Conservation (phyloP, 2,113 vertebrate species). For the Dinomys branickii region DNA sequence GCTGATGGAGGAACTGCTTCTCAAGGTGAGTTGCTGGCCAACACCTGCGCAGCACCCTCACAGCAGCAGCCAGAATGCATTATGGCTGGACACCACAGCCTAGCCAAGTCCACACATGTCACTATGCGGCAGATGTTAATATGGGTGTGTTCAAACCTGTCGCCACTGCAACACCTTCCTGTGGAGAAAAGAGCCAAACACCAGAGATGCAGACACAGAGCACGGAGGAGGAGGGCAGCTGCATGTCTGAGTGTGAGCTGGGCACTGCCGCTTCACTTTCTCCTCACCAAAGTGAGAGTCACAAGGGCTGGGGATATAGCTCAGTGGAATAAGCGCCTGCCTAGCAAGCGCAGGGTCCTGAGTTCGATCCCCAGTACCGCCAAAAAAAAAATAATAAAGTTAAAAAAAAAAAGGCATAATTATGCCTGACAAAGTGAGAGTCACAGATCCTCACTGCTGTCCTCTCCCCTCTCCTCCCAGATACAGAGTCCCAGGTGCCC, state of each 20-base stretch:
- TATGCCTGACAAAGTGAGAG: neutral
- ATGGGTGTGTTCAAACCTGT: neutral
- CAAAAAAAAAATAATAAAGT: too few species aligned
- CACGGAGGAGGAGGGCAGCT: neutral
- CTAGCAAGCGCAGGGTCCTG: too few species aligned
- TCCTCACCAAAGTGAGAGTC: neutral
- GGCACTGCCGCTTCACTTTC: neutral
- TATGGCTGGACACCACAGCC: too few species aligned
- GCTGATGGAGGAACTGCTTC: neutral
- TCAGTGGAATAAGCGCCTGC: too few species aligned
- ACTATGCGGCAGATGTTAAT: too few species aligned
- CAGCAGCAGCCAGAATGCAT: neutral
- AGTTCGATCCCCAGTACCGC: too few species aligned
- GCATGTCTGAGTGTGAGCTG: neutral
- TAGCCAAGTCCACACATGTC: neutral
- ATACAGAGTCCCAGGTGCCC: neutral
- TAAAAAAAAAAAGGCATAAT: too few species aligned
- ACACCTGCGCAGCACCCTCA: neutral
- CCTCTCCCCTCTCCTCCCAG: neutral
- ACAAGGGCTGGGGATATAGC: too few species aligned
- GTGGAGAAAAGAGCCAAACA: neutral
- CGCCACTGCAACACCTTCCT: neutral
- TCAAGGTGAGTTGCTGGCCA: neutral
- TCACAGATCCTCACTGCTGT: neutral
- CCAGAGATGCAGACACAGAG: neutral